Base-by-base conservation (phyloP, 2,888 invertebrate genomes). In the Gryllus longicercus region DNA sequence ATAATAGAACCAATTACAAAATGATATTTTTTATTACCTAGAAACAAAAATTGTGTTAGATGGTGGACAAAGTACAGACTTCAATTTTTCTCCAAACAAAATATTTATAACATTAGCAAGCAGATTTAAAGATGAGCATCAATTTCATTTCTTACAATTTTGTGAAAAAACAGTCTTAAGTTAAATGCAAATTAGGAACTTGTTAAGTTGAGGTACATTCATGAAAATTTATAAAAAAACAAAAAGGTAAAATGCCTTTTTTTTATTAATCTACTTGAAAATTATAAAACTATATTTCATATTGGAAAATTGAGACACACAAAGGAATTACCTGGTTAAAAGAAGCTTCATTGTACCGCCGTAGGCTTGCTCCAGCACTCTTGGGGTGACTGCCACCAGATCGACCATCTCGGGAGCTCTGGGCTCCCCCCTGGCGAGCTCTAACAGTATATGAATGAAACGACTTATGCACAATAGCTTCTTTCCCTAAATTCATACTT, bases 371-470 rank as follows among this genome's bases (percentile, higher is more conserved):
- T 0, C 96, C 96, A 0, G 95, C 95, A 78, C 95, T 95, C 84
- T 93, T 92, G 0, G 94, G 91, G 78, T 92, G 91, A 75, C 90
- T 91, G 0, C 91, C 91, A 11, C 86, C 88, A 50, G 87, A 87
- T 84, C 91, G 90, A 79, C 86, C 87, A 85, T 96, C 96, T 76
- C 91, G 88, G 0, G 90, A 87, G 14, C 89, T 89, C 87, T 96
- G 96, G 0, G 93, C 89, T 74, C 94, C 92, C 0, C 96, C 96
- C 86, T 96, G 95, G 74, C 95, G 95, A 0, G 95, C 92, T 75
- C 96, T 88, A 0, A 95, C 93, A 11, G 95, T 95, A 85, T 96
- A 97, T 78, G 93, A 92, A 86, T 96, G 96, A 84, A 95, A 92
- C 0, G 96, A 95, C 87, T 96, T 96, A 85, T 96, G 96, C 2